phyloP scores from a whole-genome alignment of 2,888 invertebrate species.

The Dryobotodes eremita region DNA sequence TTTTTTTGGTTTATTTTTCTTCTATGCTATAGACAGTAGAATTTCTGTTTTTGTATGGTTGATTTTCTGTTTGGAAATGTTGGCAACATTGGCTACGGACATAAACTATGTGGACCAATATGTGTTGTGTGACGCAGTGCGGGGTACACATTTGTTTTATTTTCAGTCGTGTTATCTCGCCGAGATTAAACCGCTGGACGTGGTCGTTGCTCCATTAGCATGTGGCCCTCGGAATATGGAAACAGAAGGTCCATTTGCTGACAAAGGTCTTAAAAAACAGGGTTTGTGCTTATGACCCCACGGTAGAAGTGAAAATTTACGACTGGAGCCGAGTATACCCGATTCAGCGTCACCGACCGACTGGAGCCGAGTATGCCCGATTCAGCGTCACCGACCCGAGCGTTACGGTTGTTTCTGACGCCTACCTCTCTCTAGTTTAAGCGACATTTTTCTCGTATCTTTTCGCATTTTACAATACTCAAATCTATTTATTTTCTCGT shows the following conservation, averaged over 20 bases:
- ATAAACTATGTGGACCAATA: background rate
- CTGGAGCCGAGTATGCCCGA: too few relatives aligned
- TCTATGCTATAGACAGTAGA: background rate
- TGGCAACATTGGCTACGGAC: background rate
- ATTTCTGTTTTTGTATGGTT: background rate
- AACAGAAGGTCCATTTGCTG: slow-evolving; percentile 21
- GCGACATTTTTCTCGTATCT: too few relatives aligned
- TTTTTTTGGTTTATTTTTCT: background rate
- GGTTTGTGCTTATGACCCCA: background rate
- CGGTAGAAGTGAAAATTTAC: background rate
- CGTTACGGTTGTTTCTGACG: too few relatives aligned
- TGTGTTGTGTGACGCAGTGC: slow-evolving; percentile 25
- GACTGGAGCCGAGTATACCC: background rate
- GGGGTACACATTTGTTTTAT: slow-evolving; percentile 35
- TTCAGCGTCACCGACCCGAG: too few relatives aligned
- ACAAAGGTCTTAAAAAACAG: background rate
- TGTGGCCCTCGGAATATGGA: background rate
- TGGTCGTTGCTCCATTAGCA: slow-evolving; percentile 32
- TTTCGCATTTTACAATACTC: too few relatives aligned
- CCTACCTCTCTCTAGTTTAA: too few relatives aligned
- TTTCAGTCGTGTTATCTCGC: slow-evolving; percentile 35
- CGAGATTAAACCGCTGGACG: slow-evolving; percentile 35
- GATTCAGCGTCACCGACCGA: too few relatives aligned
- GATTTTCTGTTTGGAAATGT: background rate
- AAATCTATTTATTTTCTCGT: background rate